These are phyloP conservation scores for Eupithecia exiguata DNA, from an alignment of 2,888 invertebrate genomes.

Conservation along the genomic window DNA sequence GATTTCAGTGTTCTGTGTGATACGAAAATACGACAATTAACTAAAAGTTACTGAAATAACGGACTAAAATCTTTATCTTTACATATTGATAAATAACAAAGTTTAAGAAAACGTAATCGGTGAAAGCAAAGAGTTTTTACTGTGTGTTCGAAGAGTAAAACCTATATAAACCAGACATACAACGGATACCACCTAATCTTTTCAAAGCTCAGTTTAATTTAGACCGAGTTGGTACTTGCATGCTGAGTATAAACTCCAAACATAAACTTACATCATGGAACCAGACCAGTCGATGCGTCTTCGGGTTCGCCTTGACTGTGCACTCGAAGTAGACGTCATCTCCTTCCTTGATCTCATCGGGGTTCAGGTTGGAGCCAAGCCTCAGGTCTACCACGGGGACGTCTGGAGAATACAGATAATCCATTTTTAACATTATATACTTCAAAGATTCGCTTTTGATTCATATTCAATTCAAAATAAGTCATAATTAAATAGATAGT, in stretches of 20 bases:
- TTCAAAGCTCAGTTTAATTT: not conserved
- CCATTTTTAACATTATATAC: too few species aligned
- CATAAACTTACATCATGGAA: constrained; percentile 86
- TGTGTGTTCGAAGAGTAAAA: not conserved
- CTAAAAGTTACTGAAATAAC: not conserved
- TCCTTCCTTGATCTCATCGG: constrained; percentile 94
- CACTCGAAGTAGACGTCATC: constrained; percentile 96
- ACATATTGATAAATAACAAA: not conserved
- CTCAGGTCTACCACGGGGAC: constrained; percentile 91
- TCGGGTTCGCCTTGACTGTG: constrained; percentile 92
- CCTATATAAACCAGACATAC: not conserved
- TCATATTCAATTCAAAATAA: too few species aligned
- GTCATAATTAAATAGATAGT: too few species aligned
- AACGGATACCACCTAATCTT: not conserved
- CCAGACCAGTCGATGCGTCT: constrained; percentile 93
- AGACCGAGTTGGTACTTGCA: not conserved
- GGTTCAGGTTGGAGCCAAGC: constrained; percentile 93
- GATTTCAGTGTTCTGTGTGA: constrained; percentile 88
- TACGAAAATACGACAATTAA: not conserved
- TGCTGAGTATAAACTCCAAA: not conserved
- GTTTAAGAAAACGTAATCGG: not conserved
- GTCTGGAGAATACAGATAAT: constrained; percentile 80
- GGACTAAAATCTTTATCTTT: not conserved
- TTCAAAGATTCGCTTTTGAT: too few species aligned
- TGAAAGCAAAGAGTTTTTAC: not conserved